phyloP scores from a whole-genome alignment of 2,113 vertebrate species.

The Bubalus kerabau region DNA sequence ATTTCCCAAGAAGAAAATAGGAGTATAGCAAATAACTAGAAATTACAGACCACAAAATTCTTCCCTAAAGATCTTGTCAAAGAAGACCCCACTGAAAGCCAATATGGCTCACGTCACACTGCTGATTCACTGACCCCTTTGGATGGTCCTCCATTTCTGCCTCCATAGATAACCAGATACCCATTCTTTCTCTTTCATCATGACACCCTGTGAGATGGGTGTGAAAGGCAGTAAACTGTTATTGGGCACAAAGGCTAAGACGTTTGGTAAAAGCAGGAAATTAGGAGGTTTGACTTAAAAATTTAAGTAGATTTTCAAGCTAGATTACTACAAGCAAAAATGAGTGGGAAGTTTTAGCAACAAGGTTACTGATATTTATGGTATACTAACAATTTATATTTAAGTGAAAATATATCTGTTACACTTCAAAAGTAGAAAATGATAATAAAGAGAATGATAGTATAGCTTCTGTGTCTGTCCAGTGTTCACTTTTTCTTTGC shows the following conservation, averaged over 20 bases:
- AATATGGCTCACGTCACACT: fast-evolving
- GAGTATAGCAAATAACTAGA: neutral
- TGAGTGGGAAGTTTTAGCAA: neutral
- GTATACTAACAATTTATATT: neutral
- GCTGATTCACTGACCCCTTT: too few species aligned
- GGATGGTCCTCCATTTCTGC: neutral
- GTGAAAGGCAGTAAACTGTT: neutral
- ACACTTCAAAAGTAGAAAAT: neutral
- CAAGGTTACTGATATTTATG: neutral
- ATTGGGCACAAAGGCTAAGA: neutral
- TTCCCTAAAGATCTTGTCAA: neutral
- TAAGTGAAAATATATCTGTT: neutral
- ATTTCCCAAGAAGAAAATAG: neutral
- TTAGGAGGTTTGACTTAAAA: neutral
- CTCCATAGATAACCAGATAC: neutral
- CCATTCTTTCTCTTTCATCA: neutral
- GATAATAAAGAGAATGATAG: neutral
- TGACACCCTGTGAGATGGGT: neutral
- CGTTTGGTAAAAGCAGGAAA: neutral
- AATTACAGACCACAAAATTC: neutral
- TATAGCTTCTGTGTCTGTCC: neutral
- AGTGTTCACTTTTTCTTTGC: neutral
- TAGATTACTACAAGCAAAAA: neutral
- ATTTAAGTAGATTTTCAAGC: neutral
- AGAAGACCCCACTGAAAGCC: too few species aligned